Conservation (phyloP, 2,113 vertebrate genomes). For the Aptenodytes patagonicus region DNA sequence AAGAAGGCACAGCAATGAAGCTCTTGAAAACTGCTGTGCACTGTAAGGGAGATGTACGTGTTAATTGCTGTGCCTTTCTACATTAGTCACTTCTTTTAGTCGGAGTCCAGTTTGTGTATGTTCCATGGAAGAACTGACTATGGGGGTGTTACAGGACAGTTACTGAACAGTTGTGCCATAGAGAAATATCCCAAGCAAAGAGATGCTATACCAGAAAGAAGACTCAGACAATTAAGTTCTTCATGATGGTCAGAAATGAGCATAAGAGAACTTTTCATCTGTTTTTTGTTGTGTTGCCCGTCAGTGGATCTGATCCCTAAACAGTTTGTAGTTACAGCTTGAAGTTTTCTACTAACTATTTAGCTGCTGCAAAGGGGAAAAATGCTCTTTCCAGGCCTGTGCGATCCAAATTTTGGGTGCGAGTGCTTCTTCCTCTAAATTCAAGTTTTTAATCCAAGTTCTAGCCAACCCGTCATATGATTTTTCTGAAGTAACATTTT, state of each 20-base stretch:
- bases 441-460: not conserved
- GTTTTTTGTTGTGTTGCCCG: not conserved
- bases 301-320: not conserved
- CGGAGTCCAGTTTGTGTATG: not conserved
- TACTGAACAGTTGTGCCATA: rapidly evolving
- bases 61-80: not conserved
- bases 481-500: not conserved
- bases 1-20: not conserved
- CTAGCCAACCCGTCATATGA: not conserved
- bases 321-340: not conserved
- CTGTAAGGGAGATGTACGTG: not conserved
- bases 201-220: not conserved
- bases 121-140: not conserved
- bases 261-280: not conserved
- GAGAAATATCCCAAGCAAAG: not conserved
- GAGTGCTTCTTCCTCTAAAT: not conserved
- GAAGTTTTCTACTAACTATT: not conserved
- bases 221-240: not conserved
- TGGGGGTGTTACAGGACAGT: not conserved
- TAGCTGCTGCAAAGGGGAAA: not conserved
- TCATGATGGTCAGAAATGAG: not conserved
- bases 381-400: not conserved
- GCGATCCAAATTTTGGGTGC: not conserved
- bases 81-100: not conserved
- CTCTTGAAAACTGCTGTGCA: not conserved